Base-by-base conservation (phyloP, 2,113 vertebrate species). In the Saguinus imperator region DNA sequence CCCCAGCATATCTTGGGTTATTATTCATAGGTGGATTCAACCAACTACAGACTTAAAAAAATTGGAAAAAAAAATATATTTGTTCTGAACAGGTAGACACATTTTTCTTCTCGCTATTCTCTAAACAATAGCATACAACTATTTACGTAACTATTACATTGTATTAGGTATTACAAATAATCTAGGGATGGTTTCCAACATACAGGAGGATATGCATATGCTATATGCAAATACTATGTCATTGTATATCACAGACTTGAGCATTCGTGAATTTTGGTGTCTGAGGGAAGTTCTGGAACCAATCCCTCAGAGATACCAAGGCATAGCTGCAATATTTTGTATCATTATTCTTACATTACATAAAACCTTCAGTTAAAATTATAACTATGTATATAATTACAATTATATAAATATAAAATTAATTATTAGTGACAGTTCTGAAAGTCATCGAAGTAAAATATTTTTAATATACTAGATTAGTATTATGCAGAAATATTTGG, bases 351-450 rank as follows among this genome's bases (percentile, higher is more conserved):
- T 83, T n/a, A 61, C 23, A 37, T 68, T 37, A 66, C 37, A 87
- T 64, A 80, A 83, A 86, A 14, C 4, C 8, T 25, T 93, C 20
- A 48, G 27, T 57, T 90, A 25, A 1, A 48, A 68, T 25, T 21
- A 25, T 48, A 80, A 61, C 35, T 83, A 10, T 57, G 40, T 23
- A 81, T 14, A 2, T 37, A 76, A n/a, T 72, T 81, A 66, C 50
- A 77, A 20, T 83, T 48, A 89, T 76, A 37, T 77, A 93, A 37
- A 83, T 35, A 90, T 79, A 50, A 76, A 95, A 83, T 70, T 80
- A 52, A 86, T 11, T 52, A 89, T 64, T 27, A 90, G 35, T 88
- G 43, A 57, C 1, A 64, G 48, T 93, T 88, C 50, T 91, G 29
- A 48, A 10, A 70, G 29, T 20, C 72, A 72, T 4, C 72, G 4